Evolutionary conservation across 2,888 invertebrate genomes (phyloP).

Genomic region (Serrognathus titanus): DNA sequence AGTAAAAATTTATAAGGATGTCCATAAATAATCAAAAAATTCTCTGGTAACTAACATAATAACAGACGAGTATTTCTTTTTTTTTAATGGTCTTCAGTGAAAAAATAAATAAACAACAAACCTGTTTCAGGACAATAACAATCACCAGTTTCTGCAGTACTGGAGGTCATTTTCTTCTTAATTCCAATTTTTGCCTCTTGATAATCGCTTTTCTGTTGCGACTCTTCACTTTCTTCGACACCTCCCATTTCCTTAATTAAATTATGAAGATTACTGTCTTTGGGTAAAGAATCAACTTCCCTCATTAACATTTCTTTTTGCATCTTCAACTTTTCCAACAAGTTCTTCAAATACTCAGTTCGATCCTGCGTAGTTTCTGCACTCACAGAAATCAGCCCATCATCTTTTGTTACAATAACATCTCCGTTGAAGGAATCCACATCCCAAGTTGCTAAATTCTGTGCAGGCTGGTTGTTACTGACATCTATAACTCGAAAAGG

Average conservation of each 20-base stretch:
- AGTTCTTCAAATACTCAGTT: slow-evolving; percentile 36
- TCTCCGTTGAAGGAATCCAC: slow-evolving; percentile 7
- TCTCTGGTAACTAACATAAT: too few species aligned
- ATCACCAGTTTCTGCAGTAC: not conserved
- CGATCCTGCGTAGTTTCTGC: slow-evolving; percentile 20
- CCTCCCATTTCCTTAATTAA: slow-evolving; percentile 25
- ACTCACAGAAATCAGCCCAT: slow-evolving; percentile 11
- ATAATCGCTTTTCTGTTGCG: not conserved
- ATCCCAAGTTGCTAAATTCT: slow-evolving; percentile 29
- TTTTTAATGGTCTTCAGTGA: too few species aligned
- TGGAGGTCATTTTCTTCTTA: not conserved
- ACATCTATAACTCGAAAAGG: slow-evolving; percentile 23
- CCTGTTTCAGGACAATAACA: slow-evolving; percentile 4
- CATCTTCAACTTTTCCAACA: slow-evolving; percentile 41
- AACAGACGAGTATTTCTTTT: too few species aligned
- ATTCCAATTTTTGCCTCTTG: not conserved
- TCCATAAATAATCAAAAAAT: too few species aligned
- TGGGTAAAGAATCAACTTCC: slow-evolving; percentile 39
- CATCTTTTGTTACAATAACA: slow-evolving; percentile 14
- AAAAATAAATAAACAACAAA: not conserved
- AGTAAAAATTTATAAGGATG: too few species aligned
- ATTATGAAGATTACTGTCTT: slow-evolving; percentile 33
- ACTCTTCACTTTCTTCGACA: slow-evolving; percentile 8
- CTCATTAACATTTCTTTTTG: slow-evolving; percentile 44
- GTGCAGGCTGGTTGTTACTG: slow-evolving; percentile 11